phyloP scores from a whole-genome alignment of 2,888 invertebrate genomes.

The Coleophora deauratella region DNA sequence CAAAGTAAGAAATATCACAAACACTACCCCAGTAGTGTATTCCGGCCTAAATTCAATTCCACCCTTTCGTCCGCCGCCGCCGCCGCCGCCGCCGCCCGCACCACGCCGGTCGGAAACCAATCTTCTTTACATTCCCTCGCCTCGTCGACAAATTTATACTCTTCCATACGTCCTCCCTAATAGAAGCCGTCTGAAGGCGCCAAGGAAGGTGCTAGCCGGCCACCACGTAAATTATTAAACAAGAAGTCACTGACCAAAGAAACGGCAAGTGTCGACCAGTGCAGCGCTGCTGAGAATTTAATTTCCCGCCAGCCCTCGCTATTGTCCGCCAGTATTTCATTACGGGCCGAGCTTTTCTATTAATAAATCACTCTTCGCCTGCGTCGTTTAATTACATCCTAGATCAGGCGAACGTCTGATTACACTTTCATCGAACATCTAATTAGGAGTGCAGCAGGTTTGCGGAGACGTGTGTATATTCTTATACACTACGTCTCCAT shows the following conservation, averaged over 20 bases:
- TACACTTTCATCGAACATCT: constrained; percentile 74
- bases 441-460: constrained; percentile 68
- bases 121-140: constrained; percentile 70
- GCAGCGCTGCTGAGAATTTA: constrained; percentile 62
- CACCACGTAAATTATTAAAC: constrained; percentile 55
- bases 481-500: too few relatives aligned
- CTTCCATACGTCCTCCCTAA: constrained; percentile 59
- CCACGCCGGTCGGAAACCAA: constrained; percentile 67
- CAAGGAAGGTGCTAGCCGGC: constrained; percentile 10
- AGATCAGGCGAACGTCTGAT: constrained; percentile 70
- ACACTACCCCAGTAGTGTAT: constrained; percentile 53
- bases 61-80: constrained; percentile 56
- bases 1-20: constrained; percentile 58
- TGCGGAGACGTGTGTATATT: constrained; percentile 48
- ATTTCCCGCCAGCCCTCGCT: constrained; percentile 64
- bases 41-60: constrained; percentile 69
- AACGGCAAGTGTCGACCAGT: constrained; percentile 46
- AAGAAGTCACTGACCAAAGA: constrained; percentile 45
- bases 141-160: constrained; percentile 70
- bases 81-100: constrained; percentile 50
- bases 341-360: constrained; percentile 73
- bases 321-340: constrained; percentile 74
- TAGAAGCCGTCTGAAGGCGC: constrained; percentile 30
- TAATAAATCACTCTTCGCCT: constrained; percentile 74
- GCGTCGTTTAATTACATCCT: constrained; percentile 71